Evolutionary conservation across 2,888 invertebrate species (phyloP), one percentile per base, ranked within the genome.

Genomic region (Scaptomyza reducta): DNA sequence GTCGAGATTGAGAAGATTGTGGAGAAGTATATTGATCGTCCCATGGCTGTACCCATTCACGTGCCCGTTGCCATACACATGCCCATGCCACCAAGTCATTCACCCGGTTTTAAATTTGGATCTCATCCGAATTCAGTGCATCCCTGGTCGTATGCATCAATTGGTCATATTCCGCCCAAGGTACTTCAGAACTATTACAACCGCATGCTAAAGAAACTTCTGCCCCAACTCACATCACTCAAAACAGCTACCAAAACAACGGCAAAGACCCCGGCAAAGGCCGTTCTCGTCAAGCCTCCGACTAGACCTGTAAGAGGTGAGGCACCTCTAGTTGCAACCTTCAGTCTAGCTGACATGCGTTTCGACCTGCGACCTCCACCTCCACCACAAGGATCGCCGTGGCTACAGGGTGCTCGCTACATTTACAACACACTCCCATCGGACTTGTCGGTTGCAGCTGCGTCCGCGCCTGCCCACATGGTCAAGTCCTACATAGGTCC

Each of bases 41-140:
- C 92, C 0, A 92, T 92, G 58, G 81, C 90, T 3, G 75, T 90
- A 56, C 91, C 92, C 16, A 90, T 92, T 6, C 92, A 92, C 92
- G 92, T 91, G 13, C 92, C 92, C 38, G 90, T 94, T 63, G 94
- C 94, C 0, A 93, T 94, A 67, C 93, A 94, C 44, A 91, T 94
- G 13, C 93, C 93, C 0, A 90, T 88, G 14, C 93, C 73, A 1
- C 78, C 78, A 1, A 51, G 57, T 40, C 77, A 86, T 38, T 61
- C 70, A 2, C 68, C 64, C 0, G 60, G 66, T 6, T 59, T 49
- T n/a, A 69, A 49, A 33, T 71, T 55, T 25, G 27, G 25, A 1
- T 14, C 60, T 0, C 86, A 88, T 64, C 85, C 87, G 0, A 89
- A 89, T 42, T 70, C 83, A 5, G 27, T 89, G 18, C 63, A 55